A percentile compares a stretch with the other conserved stretches of the same genome.
phyloP scores from a whole-genome alignment of 2,113 vertebrate species.

The human (Homo sapiens) region DNA sequence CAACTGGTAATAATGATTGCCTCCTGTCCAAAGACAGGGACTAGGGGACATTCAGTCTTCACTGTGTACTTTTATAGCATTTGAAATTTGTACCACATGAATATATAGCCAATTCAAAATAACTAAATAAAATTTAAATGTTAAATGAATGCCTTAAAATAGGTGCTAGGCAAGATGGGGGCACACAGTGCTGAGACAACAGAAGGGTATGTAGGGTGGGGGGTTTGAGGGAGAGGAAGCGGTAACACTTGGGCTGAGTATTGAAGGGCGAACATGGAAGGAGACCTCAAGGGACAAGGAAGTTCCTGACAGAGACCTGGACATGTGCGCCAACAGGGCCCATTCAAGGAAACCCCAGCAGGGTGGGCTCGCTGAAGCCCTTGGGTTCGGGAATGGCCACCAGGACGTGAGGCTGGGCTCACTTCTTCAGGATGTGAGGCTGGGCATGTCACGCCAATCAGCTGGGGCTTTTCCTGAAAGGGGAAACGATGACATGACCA shows the following conservation, averaged over 20 bases:
- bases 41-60: not conserved
- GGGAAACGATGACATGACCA: rapidly evolving
- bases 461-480: not conserved
- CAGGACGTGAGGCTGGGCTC: not conserved
- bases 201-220: rapidly evolving
- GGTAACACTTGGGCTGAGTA: not conserved
- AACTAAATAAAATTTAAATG: constrained; percentile 7
- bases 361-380: not conserved
- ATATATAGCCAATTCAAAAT: not conserved
- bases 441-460: not conserved
- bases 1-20: not conserved
- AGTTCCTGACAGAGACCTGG: not conserved
- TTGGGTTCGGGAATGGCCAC: not conserved
- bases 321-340: no score
- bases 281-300: not conserved
- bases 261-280: not conserved
- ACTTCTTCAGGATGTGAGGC: not conserved
- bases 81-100: not conserved
- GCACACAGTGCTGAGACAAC: not conserved
- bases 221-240: not conserved
- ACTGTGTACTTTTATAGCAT: not conserved
- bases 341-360: not conserved
- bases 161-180: not conserved
- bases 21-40: not conserved
- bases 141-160: constrained; percentile 14